Percentiles rank a stretch among this genome's conserved stretches.
These are phyloP conservation scores for Percopsis omiscomaycus DNA, from an alignment of 2,797 vertebrate species.

Conservation along the genomic window DNA sequence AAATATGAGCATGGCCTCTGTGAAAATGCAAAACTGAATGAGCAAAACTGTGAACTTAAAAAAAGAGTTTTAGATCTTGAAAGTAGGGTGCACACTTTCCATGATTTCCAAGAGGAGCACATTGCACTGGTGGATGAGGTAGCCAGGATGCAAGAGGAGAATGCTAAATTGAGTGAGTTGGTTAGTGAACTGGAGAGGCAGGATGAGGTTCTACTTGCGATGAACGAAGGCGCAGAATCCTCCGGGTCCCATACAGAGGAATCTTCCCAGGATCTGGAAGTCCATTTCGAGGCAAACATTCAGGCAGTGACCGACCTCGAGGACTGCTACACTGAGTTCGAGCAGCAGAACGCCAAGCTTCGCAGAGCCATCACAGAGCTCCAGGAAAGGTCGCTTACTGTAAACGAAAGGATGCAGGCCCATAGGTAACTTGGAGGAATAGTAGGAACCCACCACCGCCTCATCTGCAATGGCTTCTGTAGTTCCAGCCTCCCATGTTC, in stretches of 20 bases:
- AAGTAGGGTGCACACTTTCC: conserved; percentile 43
- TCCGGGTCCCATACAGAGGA: conserved; percentile 22
- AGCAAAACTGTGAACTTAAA: conserved; percentile 57
- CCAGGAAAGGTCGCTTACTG: conserved; percentile 59
- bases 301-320: conserved; percentile 36
- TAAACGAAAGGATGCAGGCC: conserved; percentile 57
- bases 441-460: conserved; percentile 34
- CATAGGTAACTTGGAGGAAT: conserved; percentile 72
- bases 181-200: conserved; percentile 75
- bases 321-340: conserved; percentile 62
- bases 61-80: conserved; percentile 64
- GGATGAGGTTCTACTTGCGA: conserved; percentile 57
- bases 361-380: conserved; percentile 65
- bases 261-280: conserved; percentile 24
- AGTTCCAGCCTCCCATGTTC: conserved; percentile 24
- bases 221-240: conserved; percentile 9
- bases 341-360: conserved; percentile 64
- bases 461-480: conserved; percentile 16
- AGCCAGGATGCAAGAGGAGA: conserved; percentile 60
- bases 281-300: conserved; percentile 29
- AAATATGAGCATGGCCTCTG: conserved; percentile 59
- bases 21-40: conserved; percentile 66
- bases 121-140: conserved; percentile 64
- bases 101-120: conserved; percentile 44
- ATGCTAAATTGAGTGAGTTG: conserved; percentile 64